These are phyloP conservation scores for Podocnemis expansa DNA, from an alignment of 2,113 vertebrate genomes.

Conservation along the genomic window DNA sequence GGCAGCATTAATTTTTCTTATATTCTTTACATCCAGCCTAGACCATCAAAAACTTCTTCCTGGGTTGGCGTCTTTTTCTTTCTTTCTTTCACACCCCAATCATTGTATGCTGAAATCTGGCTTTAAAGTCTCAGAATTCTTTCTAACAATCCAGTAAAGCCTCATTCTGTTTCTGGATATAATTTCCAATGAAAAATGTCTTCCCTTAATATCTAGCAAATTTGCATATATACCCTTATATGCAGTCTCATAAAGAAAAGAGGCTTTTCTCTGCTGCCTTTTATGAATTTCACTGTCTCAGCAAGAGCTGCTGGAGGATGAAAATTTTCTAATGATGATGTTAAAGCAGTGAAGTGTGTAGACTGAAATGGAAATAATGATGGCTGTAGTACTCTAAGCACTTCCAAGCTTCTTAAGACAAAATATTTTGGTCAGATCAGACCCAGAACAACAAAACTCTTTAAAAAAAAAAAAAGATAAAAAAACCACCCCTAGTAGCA, in stretches of 20 bases:
- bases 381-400: conserved; percentile 71
- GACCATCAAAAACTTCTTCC: fast-evolving
- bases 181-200: not conserved
- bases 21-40: not conserved
- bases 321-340: conserved; percentile 71
- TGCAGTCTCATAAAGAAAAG: conserved; percentile 36
- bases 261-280: conserved; percentile 62
- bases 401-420: conserved; percentile 65
- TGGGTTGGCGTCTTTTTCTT: not conserved
- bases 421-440: conserved; percentile 68
- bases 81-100: not conserved
- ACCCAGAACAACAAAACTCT: conserved; percentile 65
- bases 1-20: not conserved
- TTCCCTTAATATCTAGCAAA: conserved; percentile 29
- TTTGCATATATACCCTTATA: conserved; percentile 45
- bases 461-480: not conserved
- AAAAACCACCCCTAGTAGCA: conserved; percentile 26
- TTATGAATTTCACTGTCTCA: conserved; percentile 61
- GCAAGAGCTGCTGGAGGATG: conserved; percentile 71
- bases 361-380: conserved; percentile 74
- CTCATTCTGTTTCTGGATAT: not conserved
- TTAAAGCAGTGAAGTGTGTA: conserved; percentile 74
- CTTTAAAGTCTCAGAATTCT: not conserved
- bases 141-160: not conserved
- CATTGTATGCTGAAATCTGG: not conserved